Evolutionary conservation across 2,888 invertebrate genomes (phyloP).

Genomic region (Dilophus febrilis): DNA sequence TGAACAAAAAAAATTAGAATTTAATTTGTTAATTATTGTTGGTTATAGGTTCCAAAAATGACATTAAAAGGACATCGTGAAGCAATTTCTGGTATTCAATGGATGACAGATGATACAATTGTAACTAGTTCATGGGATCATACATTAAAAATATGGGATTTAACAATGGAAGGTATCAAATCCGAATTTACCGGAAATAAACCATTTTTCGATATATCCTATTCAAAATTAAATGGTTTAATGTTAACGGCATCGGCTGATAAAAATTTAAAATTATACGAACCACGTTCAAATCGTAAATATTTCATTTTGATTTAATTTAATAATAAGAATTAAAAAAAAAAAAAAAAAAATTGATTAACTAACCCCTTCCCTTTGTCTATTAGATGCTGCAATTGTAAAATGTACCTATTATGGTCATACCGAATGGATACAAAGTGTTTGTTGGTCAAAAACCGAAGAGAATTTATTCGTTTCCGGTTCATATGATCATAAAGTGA

Average conservation of each 20-base stretch:
- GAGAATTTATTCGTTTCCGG: slow-evolving; percentile 82
- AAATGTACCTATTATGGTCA: slow-evolving; percentile 75
- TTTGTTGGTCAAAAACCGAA: slow-evolving; percentile 71
- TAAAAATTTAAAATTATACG: slow-evolving; percentile 76
- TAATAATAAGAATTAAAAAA: too few species aligned
- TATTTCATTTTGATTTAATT: slow-evolving; percentile 5
- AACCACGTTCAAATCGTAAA: slow-evolving; percentile 70
- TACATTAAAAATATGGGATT: slow-evolving; percentile 86
- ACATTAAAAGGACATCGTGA: slow-evolving; percentile 89
- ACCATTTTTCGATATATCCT: slow-evolving; percentile 73
- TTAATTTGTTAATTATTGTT: slow-evolving; percentile 5
- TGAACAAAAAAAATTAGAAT: too few species aligned
- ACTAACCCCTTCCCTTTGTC: slow-evolving; percentile 12
- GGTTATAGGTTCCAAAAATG: slow-evolving; percentile 52
- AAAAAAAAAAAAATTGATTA: slow-evolving; percentile 1
- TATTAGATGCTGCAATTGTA: slow-evolving; percentile 68
- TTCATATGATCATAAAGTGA: slow-evolving; percentile 77
- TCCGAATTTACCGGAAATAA: slow-evolving; percentile 76
- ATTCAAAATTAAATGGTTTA: slow-evolving; percentile 56
- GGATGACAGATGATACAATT: slow-evolving; percentile 64
- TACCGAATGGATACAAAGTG: slow-evolving; percentile 79
- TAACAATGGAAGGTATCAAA: slow-evolving; percentile 66
- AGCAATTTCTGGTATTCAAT: slow-evolving; percentile 67
- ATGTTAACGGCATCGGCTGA: slow-evolving; percentile 83
- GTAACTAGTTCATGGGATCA: slow-evolving; percentile 92